Conservation (phyloP, 2,888 invertebrate species). For the Seira musarum region DNA sequence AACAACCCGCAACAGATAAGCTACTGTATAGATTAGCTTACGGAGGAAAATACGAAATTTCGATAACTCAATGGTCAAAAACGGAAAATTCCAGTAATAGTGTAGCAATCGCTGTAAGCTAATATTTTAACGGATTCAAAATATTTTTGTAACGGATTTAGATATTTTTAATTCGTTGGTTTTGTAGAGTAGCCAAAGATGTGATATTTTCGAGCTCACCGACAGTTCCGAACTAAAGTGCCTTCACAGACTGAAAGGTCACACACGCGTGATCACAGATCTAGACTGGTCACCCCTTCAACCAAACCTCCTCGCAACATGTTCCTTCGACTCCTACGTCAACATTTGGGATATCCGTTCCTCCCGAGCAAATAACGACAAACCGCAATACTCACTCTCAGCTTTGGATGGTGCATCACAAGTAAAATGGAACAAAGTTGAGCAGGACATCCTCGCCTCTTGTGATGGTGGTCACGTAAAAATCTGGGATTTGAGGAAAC, state of each 20-base stretch:
- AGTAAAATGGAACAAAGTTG: constrained; percentile 93
- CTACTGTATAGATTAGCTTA: constrained; percentile 85
- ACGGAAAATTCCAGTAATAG: constrained; percentile 72
- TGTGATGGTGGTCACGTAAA: constrained; percentile 97
- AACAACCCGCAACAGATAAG: constrained; percentile 76
- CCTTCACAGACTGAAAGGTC: constrained; percentile 82
- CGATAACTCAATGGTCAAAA: constrained; percentile 86
- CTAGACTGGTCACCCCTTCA: constrained; percentile 92
- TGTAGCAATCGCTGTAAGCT: constrained; percentile 89
- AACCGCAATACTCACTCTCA: constrained; percentile 87
- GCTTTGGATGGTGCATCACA: constrained; percentile 92
- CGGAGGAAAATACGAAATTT: constrained; percentile 94
- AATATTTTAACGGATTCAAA: too few relatives aligned
- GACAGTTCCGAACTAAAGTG: constrained; percentile 80
- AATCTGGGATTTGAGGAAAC: constrained; percentile 95
- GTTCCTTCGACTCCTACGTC: constrained; percentile 94
- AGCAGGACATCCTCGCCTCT: constrained; percentile 88
- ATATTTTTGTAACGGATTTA: constrained; percentile 44
- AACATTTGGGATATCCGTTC: constrained; percentile 93
- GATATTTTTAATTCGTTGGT: constrained; percentile 63
- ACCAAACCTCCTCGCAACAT: constrained; percentile 85
- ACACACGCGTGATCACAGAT: constrained; percentile 90
- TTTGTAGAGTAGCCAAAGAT: constrained; percentile 86
- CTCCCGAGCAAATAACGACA: constrained; percentile 70
- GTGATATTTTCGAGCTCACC: constrained; percentile 85